Base-by-base conservation (phyloP, 2,113 vertebrate species). In the Cyprinus carpio region DNA sequence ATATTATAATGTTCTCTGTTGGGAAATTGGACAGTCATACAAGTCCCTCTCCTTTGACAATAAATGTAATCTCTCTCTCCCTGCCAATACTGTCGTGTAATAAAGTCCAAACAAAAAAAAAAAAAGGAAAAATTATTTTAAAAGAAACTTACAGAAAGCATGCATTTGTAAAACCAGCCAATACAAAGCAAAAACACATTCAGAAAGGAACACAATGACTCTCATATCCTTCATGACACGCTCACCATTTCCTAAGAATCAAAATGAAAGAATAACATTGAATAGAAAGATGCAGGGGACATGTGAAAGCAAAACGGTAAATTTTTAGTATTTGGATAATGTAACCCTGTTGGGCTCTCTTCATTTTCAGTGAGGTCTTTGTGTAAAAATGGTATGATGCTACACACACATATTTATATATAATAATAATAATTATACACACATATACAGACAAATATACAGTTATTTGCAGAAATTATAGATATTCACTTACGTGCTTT, bases 121-220 rank as follows among this genome's bases (percentile, higher is more conserved):
- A n/a, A n/a, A n/a, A n/a, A n/a, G n/a, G n/a, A n/a, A n/a, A n/a
- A n/a, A n/a, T n/a, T n/a, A n/a, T n/a, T n/a, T n/a, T n/a, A n/a
- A n/a, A n/a, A n/a, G n/a, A n/a, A n/a, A n/a, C n/a, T n/a, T n/a
- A n/a, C 76, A 78, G 20, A 2, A 1, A 60, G 20, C 31, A n/a
- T 40, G 20, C 2, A 78, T 1, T 25, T n/a, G 54, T 60, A 78
- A 8, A 60, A 37, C 20, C 1, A 60, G 18, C 76, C 54, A 56
- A 58, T 37, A 78, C 3, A n/a, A 78, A 31, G 20, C 76, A 78
- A 77, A 77, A 34, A 56, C 27, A 77, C 49, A 23, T 54, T 77
- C 75, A 2, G 49, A 77, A 20, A 18, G 75, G 29, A 77, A 77
- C 49, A 77, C 49, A 3, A 77, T 11, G 49, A 56, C 4, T 56